These are phyloP conservation scores for Megastigmus dorsalis DNA, from an alignment of 2,888 invertebrate species.

Conservation along the genomic window DNA sequence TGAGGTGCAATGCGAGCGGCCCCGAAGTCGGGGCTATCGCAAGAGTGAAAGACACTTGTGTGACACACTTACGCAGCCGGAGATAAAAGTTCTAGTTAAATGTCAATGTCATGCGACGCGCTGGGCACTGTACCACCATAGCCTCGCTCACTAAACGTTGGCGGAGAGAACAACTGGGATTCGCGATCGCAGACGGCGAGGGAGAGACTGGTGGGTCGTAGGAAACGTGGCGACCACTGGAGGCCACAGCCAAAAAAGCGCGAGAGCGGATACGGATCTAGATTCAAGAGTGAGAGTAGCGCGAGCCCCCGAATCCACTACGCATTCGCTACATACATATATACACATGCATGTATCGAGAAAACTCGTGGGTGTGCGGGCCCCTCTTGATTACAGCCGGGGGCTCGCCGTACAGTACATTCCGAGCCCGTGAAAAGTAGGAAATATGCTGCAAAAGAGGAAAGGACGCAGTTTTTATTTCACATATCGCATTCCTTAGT, in stretches of 20 bases:
- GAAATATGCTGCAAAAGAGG: no score
- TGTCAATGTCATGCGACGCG: conserved; percentile 57
- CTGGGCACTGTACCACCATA: conserved; percentile 21
- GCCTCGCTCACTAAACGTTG: not conserved
- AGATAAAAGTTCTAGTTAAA: conserved; percentile 44
- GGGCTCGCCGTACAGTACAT: no score
- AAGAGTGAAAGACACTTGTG: conserved; percentile 24
- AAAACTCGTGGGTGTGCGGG: not conserved
- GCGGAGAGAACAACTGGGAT: not conserved
- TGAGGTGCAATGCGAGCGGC: not conserved
- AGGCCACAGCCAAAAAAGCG: not conserved
- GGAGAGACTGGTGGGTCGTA: not conserved
- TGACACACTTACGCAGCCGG: conserved; percentile 54
- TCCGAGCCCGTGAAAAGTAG: conserved; percentile 2
- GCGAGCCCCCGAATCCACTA: no score
- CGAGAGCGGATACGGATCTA: no score
- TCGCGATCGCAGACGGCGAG: no score
- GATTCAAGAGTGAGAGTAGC: no score
- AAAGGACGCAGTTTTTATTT: no score
- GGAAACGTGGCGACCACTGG: conserved; percentile 20
- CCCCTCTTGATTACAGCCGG: not conserved
- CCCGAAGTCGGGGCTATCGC: not conserved
- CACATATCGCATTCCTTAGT: no score
- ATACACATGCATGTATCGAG: not conserved
- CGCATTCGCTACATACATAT: not conserved